These are phyloP conservation scores for Pycnonotus jocosus DNA, from an alignment of 2,113 vertebrate genomes.

Conservation along the genomic window DNA sequence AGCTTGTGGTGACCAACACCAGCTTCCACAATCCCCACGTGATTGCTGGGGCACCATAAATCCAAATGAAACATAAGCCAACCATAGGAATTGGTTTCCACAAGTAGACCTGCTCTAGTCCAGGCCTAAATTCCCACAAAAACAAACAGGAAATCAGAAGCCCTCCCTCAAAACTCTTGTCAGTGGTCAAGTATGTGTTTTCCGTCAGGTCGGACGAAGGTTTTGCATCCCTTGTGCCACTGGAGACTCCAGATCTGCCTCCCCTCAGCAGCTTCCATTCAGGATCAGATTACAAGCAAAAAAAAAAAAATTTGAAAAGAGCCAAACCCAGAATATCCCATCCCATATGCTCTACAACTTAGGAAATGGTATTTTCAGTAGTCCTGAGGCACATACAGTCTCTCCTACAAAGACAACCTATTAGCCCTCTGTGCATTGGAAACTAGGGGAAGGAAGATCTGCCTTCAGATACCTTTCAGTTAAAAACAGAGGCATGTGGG, in stretches of 20 bases:
- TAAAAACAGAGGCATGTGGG: fast-evolving
- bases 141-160: not conserved
- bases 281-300: not conserved
- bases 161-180: not conserved
- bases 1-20: fast-evolving
- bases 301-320: not conserved
- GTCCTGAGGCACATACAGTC: fast-evolving
- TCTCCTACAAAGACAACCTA: not conserved
- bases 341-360: not conserved
- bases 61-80: not conserved
- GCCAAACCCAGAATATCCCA: not conserved
- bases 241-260: not conserved
- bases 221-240: not conserved
- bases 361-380: not conserved
- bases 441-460: not conserved
- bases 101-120: not conserved
- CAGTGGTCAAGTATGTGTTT: not conserved
- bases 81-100: not conserved
- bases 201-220: not conserved
- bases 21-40: fast-evolving
- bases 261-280: not conserved
- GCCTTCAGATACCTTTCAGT: fast-evolving
- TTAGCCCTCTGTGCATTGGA: fast-evolving
- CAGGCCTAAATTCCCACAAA: not conserved
- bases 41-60: too few species aligned